Evolutionary conservation across 2,888 invertebrate genomes (phyloP), one percentile per base, ranked within the genome.

Genomic region (Rhyacophila evoluta): DNA sequence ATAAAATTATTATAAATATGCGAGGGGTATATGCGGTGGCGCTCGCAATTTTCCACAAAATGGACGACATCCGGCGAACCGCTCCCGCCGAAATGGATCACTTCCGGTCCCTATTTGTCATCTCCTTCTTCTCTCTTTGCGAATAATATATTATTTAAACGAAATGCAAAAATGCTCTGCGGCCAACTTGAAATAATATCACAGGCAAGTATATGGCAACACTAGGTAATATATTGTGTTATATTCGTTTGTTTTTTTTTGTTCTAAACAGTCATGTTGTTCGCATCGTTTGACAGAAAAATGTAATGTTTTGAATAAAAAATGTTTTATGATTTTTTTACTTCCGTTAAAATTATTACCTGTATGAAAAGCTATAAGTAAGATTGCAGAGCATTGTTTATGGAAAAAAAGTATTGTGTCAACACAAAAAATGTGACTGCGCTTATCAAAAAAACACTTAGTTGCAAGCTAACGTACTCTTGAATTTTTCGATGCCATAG

Each of bases 41-140:
- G 25, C 69, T 72, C 75, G 39, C 75, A 75, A 69, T 80, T 89
- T 89, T 88, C 89, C 87, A 88, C 89, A 88, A 86, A 87, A 85
- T 87, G 89, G 88, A 88, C 87, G 85, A 88, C 88, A 89, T 90
- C 89, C 90, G 86, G 89, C 84, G 86, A 86, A 87, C 86, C 86
- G 87, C 88, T 89, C 88, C 89, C 88, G 87, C 85, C 85, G 84
- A 88, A 90, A 90, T 90, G 89, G 90, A 90, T 90, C 87, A 86
- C 86, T 89, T 90, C 90, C 90, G 88, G 85, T 84, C 82, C 84
- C 84, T 87, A 89, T 90, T 89, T 89, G 88, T 89, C 89, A 89
- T 89, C 87, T 87, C 84, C 83, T 84, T 86, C 72, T 78, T 86
- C 72, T 78, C 77, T 75, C 72, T 74, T 39, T 33, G 71, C 33